Evolutionary conservation across 2,797 vertebrate species (phyloP), one percentile per base, ranked within the genome.

Genomic region (Hozukius guyotensis): DNA sequence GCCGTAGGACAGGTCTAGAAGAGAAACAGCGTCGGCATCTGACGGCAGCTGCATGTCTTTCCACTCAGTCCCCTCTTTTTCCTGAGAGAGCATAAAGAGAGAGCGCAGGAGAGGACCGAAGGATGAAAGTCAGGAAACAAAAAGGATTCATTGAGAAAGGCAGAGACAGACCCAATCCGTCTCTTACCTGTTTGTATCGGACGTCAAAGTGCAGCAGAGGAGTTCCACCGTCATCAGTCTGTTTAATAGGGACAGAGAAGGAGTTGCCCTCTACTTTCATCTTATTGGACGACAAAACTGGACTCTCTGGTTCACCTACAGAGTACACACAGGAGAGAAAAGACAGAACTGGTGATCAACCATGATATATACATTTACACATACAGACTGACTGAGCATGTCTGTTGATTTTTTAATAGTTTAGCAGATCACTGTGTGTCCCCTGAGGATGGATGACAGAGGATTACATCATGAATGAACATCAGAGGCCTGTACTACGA

Each of bases 301-400:
- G 93, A 57, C 85, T 83, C 65, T 95, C 92, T 5, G 93, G 94
- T 85, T 94, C 94, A 78, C 93, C 93, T 94, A 24, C 14, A 56
- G 36, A 31, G 11, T 22, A 34, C 11, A 22, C 18, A 34, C 27
- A 72, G 2, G n/a, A 61, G 9, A 62, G 4, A 56, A 31, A 76
- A 9, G 24, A 38, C 20, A 73, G 7, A 67, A 24, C 9, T 24
- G 13, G 63, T 20, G 32, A 80, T 4, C 10, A 68, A 25, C 3
- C 4, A 62, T 38, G 2, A 32, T 12, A 61, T 18, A 60, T 3
- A 60, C 27, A 60, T 31, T 32, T 5, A n/a, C 5, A 42, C 4
- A 72, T 49, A 11, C 24, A 75, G 9, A 34, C n/a, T 46, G 25
- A 53, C 32, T 55, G 22, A 64, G 14, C 4, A 60, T 27, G 22